Base-by-base conservation (phyloP, 2,888 invertebrate species). In the Euplagia quadripunctaria region DNA sequence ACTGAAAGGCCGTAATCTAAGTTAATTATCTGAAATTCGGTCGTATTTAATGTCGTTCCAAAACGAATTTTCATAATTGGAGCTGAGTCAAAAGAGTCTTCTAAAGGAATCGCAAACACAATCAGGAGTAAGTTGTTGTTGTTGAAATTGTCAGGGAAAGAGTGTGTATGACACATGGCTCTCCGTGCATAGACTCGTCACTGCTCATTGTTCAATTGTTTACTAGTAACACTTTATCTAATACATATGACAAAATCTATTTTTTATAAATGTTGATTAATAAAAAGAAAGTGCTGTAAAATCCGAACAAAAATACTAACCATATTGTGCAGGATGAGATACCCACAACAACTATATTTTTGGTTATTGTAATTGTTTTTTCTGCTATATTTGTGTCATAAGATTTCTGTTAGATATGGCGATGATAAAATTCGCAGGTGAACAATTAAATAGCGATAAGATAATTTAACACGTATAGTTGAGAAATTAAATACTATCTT, bases 11-110 rank as follows among this genome's bases (percentile, higher is more conserved):
- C 90, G 89, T 94, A 93, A 95, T 95, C 94, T 93, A 88, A 94
- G 92, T 93, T 95, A 94, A 95, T 94, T 94, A 94, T 94, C 94
- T 93, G 89, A 90, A 92, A 93, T 93, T 93, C 91, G 91, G 91
- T 91, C 91, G 93, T 91, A 94, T 93, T 94, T 93, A 93, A 93
- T 87, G 90, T 94, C 92, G 92, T 92, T 93, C 90, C 89, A 90
- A 90, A 94, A 93, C 88, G 92, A 92, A 91, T 93, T 93, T 91
- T 91, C 91, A 92, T 93, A 93, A 93, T 93, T 91, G 92, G 91
- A 92, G 90, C 84, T 84, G 88, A 93, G 90, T 92, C 93, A 93
- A 94, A 94, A 93, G 93, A 91, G 92, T 88, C 91, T 92, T 93
- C 88, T 90, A 92, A 94, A 92, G 93, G 91, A 94, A 94, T 93